Evolutionary conservation across 1,140 invertebrate genomes (phyloP).

Genomic region (Andrena cerasifolii): DNA sequence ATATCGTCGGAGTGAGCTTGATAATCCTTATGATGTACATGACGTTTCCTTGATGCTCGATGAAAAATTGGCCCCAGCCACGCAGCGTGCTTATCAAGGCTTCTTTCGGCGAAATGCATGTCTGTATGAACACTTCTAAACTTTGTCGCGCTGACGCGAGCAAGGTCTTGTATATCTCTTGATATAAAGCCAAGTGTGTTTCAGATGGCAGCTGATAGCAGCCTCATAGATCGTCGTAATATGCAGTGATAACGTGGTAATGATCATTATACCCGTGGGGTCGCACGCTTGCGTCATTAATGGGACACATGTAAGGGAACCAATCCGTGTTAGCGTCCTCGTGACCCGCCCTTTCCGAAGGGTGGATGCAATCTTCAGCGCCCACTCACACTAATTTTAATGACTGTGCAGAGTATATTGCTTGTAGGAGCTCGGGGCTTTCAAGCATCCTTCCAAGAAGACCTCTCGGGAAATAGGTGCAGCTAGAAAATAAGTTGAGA

Average conservation of each 20-base stretch:
- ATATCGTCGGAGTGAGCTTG: constrained; percentile 3
- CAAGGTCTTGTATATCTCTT: constrained; percentile 27
- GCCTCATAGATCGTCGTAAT: constrained; percentile 17
- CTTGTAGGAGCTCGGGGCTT: not conserved
- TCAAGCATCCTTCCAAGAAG: too few relatives aligned
- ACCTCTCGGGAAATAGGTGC: too few relatives aligned
- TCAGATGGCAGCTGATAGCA: not conserved
- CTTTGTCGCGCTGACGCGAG: constrained; percentile 9
- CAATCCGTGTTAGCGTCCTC: not conserved
- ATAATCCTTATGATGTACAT: constrained; percentile 42
- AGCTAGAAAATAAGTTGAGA: too few relatives aligned
- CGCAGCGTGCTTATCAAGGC: constrained; percentile 29
- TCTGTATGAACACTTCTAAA: not conserved
- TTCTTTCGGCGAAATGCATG: constrained; percentile 23
- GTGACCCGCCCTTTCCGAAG: not conserved
- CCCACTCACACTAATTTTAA: too few relatives aligned
- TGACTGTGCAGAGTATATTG: too few relatives aligned
- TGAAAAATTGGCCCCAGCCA: constrained; percentile 40
- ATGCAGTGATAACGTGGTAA: constrained; percentile 17
- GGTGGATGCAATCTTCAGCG: not conserved
- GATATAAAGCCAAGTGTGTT: not conserved
- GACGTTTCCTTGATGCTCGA: constrained; percentile 35
- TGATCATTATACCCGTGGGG: not conserved
- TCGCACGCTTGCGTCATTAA: not conserved
- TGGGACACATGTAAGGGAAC: not conserved